Conservation (phyloP, 2,888 invertebrate genomes). For the Pyrocoelia pectoralis region DNA sequence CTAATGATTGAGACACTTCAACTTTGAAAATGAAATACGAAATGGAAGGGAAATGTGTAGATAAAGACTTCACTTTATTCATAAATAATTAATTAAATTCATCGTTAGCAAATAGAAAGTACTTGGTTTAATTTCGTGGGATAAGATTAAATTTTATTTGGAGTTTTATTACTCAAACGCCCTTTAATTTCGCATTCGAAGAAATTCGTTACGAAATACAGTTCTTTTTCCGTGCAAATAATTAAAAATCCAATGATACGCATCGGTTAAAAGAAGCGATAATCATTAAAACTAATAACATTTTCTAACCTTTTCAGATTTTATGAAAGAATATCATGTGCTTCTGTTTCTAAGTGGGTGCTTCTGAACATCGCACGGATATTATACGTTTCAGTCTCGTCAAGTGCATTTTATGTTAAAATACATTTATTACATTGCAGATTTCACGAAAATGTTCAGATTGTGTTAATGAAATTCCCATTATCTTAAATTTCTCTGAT, state of each 20-base stretch:
- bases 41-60: too few species aligned
- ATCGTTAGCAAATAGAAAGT: too few species aligned
- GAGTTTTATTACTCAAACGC: too few species aligned
- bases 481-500: constrained; percentile 7
- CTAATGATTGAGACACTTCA: too few species aligned
- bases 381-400: background rate
- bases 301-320: background rate
- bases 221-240: background rate
- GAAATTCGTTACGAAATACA: background rate
- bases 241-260: background rate
- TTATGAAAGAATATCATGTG: background rate
- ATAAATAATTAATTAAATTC: too few species aligned
- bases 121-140: background rate
- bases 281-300: background rate
- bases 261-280: background rate
- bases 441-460: constrained; percentile 1
- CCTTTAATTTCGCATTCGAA: background rate
- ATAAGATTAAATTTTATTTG: background rate
- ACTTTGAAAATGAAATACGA: too few species aligned
- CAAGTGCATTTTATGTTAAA: constrained; percentile 4
- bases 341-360: constrained; percentile 1
- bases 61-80: too few species aligned
- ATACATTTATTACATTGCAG: constrained; percentile 7
- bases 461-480: constrained; percentile 11
- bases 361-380: background rate